A percentile compares a stretch with the other conserved stretches of the same genome.
Conservation (phyloP, 2,888 invertebrate genomes). For the Smittia aterrima region DNA sequence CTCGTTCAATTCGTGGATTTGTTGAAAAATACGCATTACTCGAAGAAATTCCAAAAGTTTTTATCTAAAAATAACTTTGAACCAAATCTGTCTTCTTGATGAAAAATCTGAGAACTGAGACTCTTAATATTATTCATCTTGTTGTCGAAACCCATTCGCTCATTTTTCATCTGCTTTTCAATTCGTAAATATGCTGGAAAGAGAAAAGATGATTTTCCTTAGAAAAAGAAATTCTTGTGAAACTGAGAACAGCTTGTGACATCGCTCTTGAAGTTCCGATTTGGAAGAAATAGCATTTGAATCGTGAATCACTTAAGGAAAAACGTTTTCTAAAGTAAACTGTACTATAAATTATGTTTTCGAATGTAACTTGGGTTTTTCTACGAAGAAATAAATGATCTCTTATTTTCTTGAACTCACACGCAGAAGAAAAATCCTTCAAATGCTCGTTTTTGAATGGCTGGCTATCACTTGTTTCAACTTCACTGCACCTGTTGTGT, state of each 20-base stretch:
- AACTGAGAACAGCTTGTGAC: no score
- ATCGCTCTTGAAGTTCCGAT: no score
- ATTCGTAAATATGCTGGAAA: not conserved
- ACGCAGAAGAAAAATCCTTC: no score
- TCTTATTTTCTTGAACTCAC: no score
- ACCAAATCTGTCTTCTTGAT: not conserved
- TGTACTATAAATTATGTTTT: conserved; percentile 30
- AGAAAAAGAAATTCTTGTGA: not conserved
- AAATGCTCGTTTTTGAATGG: no score
- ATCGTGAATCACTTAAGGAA: no score
- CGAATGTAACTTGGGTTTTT: not conserved
- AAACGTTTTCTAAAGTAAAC: not conserved
- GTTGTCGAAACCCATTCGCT: not conserved
- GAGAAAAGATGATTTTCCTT: not conserved
- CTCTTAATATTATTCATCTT: conserved; percentile 38
- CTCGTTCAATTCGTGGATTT: no score
- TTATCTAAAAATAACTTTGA: conserved; percentile 4
- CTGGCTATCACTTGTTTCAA: no score
- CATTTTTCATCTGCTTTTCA: conserved; percentile 30
- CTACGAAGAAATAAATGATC: not conserved
- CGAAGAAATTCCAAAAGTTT: no score
- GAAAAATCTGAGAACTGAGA: conserved; percentile 32
- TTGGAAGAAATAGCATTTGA: no score
- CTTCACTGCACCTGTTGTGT: no score
- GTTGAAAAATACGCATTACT: no score